Base-by-base conservation (phyloP, 2,888 invertebrate species). In the Sericinus montela region DNA sequence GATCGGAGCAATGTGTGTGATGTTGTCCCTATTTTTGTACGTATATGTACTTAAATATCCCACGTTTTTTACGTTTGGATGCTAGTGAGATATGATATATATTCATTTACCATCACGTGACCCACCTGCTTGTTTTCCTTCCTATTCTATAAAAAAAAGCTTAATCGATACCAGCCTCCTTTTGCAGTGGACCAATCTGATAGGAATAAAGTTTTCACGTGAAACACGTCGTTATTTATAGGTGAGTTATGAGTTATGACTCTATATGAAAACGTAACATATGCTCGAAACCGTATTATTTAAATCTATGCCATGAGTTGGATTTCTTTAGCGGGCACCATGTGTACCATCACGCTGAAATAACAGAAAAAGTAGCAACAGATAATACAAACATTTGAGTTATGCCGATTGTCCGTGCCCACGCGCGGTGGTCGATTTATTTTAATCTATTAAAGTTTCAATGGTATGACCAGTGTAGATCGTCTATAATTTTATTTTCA, bases 341-440 rank as follows among this genome's bases (percentile, higher is more conserved):
- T 55, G 57, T 59, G 58, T 54, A 54, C 51, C 48, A 44, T 56
- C 45, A 50, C 53, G 56, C 44, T 55, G 45, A 49, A 61, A 60
- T 54, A 49, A 56, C 58, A 56, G 19, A 19, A 5, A 2, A 19
- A 19, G 19, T 50, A 45, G 57, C 52, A 55, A 54, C 51, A 45
- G 45, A 52, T 54, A 44, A 48, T 41, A 57, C 56, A 65, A 64
- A 62, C 58, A 63, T 38, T 46, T 39, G 16, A 47, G 49, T 53
- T 51, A 57, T 55, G 56, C 50, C 52, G 52, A 57, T 57, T 50
- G 57, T 44, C 37, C 43, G 46, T 41, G 39, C 62, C 65, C 57
- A 63, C 62, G 63, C 64, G 11, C 62, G 67, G 67, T 65, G 65
- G 67, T 67, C 68, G 60, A 62, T 64, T 68, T 39, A 64, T 64